Base-by-base conservation (phyloP, 1,140 invertebrate genomes). In the Caenorhabditis inopinata region DNA sequence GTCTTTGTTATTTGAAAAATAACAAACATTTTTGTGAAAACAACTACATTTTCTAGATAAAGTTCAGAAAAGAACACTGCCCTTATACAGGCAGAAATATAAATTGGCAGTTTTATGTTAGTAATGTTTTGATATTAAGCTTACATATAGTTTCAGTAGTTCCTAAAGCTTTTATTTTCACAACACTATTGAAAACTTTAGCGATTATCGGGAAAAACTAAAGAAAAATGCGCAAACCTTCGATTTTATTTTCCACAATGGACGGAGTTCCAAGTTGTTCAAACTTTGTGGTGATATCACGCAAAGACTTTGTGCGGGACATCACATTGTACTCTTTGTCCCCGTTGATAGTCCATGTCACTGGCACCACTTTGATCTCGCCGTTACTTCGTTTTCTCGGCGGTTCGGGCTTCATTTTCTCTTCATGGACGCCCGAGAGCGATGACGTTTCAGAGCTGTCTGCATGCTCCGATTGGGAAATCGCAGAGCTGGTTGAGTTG, bases 251-350 rank as follows among this genome's bases (percentile, higher is more conserved):
- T 11, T 68, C 46, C 0, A 12, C 38, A 18, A 4, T 29, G 12
- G 32, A 47, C 49, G 62, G 21, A 46, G 58, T 68, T 9, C 58
- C 58, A 42, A 68, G 46, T 45, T 80, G 74, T 49, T 85, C 85
- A 53, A 85, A 85, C 49, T 87, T 86, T 4, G 80, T 76, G 16
- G 85, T 79, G 7, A 85, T 49, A 76, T 85, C 83, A 14, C 85
- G 76, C 5, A 85, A 81, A 7, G 85, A 85, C 14, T 82, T 53
- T 3, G 84, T 84, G 1, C 84, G 76, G 11, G 81, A 48, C 58
- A 81, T 83, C n/a, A 21, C 11, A 53, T 82, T 16, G 27, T 46
- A 21, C 76, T 76, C 79, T 75, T 78, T 73, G 1, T 79, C 58
- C n/a, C 27, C 42, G 27, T 74, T 47, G n/a, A 48, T 32, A 9